Conservation (phyloP, 2,113 vertebrate genomes). For the Chlorodrepanis virens region DNA sequence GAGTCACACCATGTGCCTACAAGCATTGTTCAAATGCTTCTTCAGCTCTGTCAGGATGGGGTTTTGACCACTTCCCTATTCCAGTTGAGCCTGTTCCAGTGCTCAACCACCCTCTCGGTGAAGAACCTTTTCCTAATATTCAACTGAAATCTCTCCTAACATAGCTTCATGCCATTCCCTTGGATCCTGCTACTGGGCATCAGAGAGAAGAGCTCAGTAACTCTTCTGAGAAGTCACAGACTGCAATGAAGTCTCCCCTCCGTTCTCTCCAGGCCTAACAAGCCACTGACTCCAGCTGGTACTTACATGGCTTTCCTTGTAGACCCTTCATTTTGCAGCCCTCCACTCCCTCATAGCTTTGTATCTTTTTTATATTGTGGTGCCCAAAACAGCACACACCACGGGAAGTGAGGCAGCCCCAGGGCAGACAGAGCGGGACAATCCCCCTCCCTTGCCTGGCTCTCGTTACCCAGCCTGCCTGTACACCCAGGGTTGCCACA, state of each 20-base stretch:
- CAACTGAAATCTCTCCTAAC: background rate
- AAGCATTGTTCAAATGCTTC: background rate
- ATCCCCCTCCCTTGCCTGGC: accelerated
- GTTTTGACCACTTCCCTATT: background rate
- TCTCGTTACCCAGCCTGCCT: accelerated
- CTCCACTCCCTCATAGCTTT: background rate
- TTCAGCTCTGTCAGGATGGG: background rate
- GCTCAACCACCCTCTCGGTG: background rate
- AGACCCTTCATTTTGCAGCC: too few species aligned
- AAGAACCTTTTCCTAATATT: background rate
- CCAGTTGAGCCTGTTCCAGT: background rate
- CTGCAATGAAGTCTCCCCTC: background rate
- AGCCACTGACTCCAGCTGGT: background rate
- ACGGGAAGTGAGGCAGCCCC: background rate
- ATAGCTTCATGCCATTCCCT: background rate
- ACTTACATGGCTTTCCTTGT: background rate
- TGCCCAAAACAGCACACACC: background rate
- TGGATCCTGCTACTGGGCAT: background rate
- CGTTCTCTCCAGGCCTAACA: background rate
- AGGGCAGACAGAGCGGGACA: background rate
- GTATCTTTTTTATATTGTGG: background rate
- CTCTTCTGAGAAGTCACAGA: background rate
- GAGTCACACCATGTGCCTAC: background rate
- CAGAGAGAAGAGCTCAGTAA: background rate
- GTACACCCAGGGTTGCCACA: background rate